Evolutionary conservation across 2,888 invertebrate genomes (phyloP).

Genomic region (Aradus depressus): DNA sequence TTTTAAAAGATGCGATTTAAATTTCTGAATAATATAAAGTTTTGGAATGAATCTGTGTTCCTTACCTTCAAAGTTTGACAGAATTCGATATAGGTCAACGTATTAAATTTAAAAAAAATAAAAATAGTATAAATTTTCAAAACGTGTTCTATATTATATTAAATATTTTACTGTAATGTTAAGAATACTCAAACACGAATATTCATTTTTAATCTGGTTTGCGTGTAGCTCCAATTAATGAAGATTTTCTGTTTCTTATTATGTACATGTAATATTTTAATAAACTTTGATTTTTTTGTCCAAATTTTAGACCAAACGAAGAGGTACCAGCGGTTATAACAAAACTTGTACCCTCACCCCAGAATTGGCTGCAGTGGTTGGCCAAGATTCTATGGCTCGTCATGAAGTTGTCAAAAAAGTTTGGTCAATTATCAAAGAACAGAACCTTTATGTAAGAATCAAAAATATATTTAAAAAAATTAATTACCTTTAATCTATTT

Average conservation of each 20-base stretch:
- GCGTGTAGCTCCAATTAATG: conserved; percentile 5
- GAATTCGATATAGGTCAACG: too few relatives aligned
- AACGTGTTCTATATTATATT: too few relatives aligned
- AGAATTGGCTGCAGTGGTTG: conserved; percentile 72
- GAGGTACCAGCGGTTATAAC: conserved; percentile 63
- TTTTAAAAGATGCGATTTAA: too few relatives aligned
- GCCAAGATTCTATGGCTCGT: conserved; percentile 69
- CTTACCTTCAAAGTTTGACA: too few relatives aligned
- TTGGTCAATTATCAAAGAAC: conserved; percentile 82
- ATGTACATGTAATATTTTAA: neutral
- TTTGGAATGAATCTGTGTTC: too few relatives aligned
- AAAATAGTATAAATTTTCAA: too few relatives aligned
- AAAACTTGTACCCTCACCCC: conserved; percentile 74
- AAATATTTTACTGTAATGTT: too few relatives aligned
- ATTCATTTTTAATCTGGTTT: too few relatives aligned
- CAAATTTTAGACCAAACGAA: conserved; percentile 29
- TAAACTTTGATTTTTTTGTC: conserved; percentile 7
- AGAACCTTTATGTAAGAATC: conserved; percentile 56
- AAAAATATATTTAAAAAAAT: neutral
- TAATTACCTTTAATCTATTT: neutral
- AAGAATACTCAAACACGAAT: too few relatives aligned
- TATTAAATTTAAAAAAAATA: too few relatives aligned
- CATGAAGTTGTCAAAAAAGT: conserved; percentile 84
- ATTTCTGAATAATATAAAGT: too few relatives aligned
- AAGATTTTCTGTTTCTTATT: conserved; percentile 6